Evolutionary conservation across 2,113 vertebrate genomes (phyloP).

Genomic region (Oophaga pumilio): DNA sequence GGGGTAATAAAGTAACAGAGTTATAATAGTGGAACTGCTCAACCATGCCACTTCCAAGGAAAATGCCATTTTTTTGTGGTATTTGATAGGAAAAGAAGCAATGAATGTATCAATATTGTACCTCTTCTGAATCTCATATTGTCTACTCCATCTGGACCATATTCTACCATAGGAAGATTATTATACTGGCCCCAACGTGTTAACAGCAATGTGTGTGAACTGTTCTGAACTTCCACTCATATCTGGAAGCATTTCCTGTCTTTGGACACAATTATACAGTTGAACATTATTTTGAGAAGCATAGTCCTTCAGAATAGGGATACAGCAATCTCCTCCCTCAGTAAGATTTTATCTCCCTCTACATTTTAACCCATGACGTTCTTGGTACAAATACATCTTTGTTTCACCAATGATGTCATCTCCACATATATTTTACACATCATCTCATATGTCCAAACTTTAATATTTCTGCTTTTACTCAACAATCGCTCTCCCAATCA

Average conservation of each 20-base stretch:
- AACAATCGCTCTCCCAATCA: not conserved
- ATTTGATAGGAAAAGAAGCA: not conserved
- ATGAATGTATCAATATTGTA: not conserved
- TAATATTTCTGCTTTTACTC: not conserved
- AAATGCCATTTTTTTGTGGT: not conserved
- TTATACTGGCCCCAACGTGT: not conserved
- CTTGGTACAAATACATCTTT: not conserved
- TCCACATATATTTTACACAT: not conserved
- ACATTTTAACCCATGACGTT: not conserved
- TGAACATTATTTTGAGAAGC: slow-evolving; percentile 11
- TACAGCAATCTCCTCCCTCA: not conserved
- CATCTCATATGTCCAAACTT: not conserved
- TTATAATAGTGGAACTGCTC: not conserved
- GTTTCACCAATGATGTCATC: not conserved
- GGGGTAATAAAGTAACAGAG: not conserved
- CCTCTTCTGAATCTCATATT: not conserved
- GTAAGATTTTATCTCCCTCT: not conserved
- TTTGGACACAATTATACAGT: slow-evolving; percentile 20
- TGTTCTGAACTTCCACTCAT: slow-evolving; percentile 5
- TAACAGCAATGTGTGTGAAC: not conserved
- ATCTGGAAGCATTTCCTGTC: slow-evolving; percentile 38
- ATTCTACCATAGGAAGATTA: not conserved
- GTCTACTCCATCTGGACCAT: not conserved
- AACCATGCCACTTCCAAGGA: not conserved
- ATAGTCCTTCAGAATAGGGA: not conserved